Conservation (phyloP, 2,888 invertebrate genomes). For the Sympetrum striolatum region DNA sequence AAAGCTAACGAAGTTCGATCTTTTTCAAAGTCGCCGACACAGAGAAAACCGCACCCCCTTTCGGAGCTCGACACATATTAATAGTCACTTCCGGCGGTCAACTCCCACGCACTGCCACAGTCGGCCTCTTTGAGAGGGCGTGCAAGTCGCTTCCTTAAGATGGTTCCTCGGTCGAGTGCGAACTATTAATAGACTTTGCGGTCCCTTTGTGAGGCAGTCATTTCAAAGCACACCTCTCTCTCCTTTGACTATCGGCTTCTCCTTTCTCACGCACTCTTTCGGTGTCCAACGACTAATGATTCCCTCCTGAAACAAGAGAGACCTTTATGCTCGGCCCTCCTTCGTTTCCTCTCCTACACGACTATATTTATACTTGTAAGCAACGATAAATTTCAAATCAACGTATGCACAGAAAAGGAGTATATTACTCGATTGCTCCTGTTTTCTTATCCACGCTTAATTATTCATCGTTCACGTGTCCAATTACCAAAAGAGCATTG, state of each 20-base stretch:
- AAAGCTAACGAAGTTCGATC: background rate
- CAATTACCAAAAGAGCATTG: no score
- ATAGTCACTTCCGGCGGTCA: constrained; percentile 42
- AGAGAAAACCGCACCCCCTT: background rate
- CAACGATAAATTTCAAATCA: no score
- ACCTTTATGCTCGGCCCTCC: background rate
- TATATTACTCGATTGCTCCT: no score
- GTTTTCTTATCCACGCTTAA: no score
- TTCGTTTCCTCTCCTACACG: background rate
- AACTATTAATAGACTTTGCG: constrained; percentile 30
- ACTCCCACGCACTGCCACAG: background rate
- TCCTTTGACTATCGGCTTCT: background rate
- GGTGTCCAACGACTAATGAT: background rate
- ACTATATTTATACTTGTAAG: background rate
- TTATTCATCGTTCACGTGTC: no score
- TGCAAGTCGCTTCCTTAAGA: constrained; percentile 3
- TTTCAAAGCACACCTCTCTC: background rate
- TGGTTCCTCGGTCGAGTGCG: constrained; percentile 32
- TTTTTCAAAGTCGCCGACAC: background rate
- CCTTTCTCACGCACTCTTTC: background rate
- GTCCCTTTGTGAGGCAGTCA: background rate
- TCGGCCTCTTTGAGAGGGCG: constrained; percentile 4
- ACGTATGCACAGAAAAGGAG: no score
- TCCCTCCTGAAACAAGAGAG: constrained; percentile 29
- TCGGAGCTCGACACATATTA: constrained; percentile 9